phyloP scores from a whole-genome alignment of 2,797 vertebrate species.

The Eidolon dupreanum region DNA sequence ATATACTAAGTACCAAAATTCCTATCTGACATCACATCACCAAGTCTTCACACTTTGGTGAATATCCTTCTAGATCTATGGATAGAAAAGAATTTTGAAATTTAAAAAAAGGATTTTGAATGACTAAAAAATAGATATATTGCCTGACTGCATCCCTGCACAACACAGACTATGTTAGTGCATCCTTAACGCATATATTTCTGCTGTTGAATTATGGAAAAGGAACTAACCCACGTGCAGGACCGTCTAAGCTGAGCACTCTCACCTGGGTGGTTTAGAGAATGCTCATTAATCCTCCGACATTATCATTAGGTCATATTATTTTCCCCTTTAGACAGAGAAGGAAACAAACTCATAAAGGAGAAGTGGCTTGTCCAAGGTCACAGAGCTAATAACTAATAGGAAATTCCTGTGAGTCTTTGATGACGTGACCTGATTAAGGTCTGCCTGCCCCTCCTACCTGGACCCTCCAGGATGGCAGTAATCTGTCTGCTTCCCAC shows the following conservation, averaged over 20 bases:
- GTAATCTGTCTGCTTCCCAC: background rate
- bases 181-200: background rate
- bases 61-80: background rate
- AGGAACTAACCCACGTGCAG: accelerated
- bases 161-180: background rate
- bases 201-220: background rate
- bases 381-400: background rate
- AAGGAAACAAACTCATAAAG: background rate
- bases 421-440: background rate
- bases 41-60: background rate
- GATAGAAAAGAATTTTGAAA: background rate
- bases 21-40: background rate
- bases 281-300: background rate
- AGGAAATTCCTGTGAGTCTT: background rate
- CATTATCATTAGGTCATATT: background rate
- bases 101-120: background rate
- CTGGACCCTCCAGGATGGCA: background rate
- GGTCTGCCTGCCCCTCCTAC: background rate
- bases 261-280: too few relatives aligned
- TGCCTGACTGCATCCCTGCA: background rate
- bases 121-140: background rate
- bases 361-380: background rate
- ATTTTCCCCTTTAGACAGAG: background rate
- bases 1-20: background rate
- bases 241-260: background rate